A percentile compares a stretch with the other conserved stretches of the same genome.
phyloP scores from a whole-genome alignment of 1,140 invertebrate genomes.

The Brachionus manjavacas region DNA sequence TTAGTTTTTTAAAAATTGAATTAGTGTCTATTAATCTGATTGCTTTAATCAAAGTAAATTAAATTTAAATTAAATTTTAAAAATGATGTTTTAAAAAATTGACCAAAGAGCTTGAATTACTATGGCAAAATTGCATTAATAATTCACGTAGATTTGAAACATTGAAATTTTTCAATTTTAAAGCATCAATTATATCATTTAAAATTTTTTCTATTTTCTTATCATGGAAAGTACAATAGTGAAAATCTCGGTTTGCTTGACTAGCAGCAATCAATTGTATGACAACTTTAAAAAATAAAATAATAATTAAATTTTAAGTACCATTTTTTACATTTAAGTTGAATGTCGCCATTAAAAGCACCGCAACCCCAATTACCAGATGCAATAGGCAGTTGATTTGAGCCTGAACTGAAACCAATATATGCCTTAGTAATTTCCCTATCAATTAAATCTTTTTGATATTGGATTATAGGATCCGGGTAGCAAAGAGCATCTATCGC shows the following conservation, averaged over 20 bases:
- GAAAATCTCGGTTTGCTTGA: not conserved
- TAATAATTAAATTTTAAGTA: no score
- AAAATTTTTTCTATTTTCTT: not conserved
- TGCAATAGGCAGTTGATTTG: constrained; percentile 61
- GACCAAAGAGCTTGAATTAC: not conserved
- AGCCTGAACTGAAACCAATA: not conserved
- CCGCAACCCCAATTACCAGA: constrained; percentile 98
- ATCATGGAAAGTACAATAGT: not conserved
- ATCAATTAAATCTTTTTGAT: not conserved
- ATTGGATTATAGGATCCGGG: not conserved
- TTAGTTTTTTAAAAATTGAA: no score
- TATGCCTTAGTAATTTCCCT: not conserved
- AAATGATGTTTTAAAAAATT: not conserved
- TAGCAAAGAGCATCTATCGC: not conserved
- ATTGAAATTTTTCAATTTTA: not conserved
- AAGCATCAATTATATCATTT: not conserved
- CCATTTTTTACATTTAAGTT: constrained; percentile 64
- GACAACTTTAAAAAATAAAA: not conserved
- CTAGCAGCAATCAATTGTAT: not conserved
- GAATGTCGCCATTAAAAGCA: constrained; percentile 76
- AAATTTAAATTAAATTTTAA: no score
- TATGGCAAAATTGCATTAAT: no score
- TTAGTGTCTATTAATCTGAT: no score
- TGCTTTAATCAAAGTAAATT: no score
- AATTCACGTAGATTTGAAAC: not conserved